Base-by-base conservation (phyloP, 2,888 invertebrate genomes). In the Lasioglossum leucozonium region DNA sequence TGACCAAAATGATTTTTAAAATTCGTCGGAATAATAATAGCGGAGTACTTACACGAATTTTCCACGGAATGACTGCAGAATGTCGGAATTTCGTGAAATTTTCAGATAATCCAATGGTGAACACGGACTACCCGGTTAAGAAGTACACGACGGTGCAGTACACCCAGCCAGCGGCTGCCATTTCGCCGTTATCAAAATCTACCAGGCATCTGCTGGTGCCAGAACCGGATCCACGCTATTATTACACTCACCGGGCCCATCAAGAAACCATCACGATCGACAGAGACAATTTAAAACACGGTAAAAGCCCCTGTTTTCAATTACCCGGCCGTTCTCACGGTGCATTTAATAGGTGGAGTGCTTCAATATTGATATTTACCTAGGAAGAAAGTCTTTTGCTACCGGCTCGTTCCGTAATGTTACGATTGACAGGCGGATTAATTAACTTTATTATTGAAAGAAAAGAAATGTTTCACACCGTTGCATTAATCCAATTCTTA, bases 121-220 rank as follows among this genome's bases (percentile, higher is more conserved):
- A 97, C 84, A 98, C 98, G 8, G 97, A 97, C 88, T 97, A 97
- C 92, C 98, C 98, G 0, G 96, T 97, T 16, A 96, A 97, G 88
- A 97, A 97, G n/a, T 97, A 97, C 90, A 97, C 97, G 0, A 97
- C 97, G 4, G 96, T 97, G 91, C 97, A 97, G 92, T 98, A 97
- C 94, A 98, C 98, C 2, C 97, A 98, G 94, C 97, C 97, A 77
- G 97, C 97, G 87, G 97, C 97, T 92, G 96, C 96, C 79, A 96
- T 96, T 81, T 97, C 97, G 2, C 96, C 96, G 76, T 95, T 97
- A 86, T 97, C 97, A 30, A 98, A 98, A 95, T 97, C 98, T 18
- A 98, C 98, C 13, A 96, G 98, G 92, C 98, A 98, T 95, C 95
- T 98, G 73, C 95, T 97, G 86, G 96, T 97, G 75, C 97, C 97